Percentiles rank a stretch among this genome's conserved stretches.
Evolutionary conservation across 2,113 vertebrate species (phyloP).

Genomic region (Alligator mississippiensis): DNA sequence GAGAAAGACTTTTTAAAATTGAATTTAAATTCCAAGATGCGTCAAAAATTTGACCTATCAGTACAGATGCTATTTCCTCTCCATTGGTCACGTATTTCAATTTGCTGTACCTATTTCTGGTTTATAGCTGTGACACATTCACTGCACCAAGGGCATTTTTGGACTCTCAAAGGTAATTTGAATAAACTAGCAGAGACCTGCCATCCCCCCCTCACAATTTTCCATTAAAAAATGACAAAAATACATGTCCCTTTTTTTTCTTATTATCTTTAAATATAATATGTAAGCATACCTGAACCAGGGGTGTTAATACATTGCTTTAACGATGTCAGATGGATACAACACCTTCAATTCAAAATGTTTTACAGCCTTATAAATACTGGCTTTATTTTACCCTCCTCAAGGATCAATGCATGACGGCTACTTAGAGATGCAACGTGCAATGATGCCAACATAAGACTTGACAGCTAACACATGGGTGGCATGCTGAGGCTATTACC

Average conservation of each 20-base stretch:
- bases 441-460: no score
- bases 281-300: background rate
- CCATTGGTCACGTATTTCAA: slow-evolving; percentile 55
- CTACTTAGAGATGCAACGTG: no score
- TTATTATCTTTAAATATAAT: background rate
- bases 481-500: no score
- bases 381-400: no score
- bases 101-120: slow-evolving; percentile 45
- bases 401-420: no score
- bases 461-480: no score
- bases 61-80: slow-evolving; percentile 43
- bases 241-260: background rate
- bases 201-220: background rate
- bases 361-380: no score
- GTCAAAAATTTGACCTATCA: slow-evolving; percentile 32
- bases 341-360: no score
- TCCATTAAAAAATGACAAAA: background rate
- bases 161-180: slow-evolving; percentile 54
- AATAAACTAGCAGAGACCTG: slow-evolving; percentile 7
- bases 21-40: slow-evolving; percentile 42
- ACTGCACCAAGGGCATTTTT: slow-evolving; percentile 37
- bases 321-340: no score
- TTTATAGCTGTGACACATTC: slow-evolving; percentile 34
- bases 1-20: background rate
- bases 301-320: background rate